A percentile compares a stretch with the other conserved stretches of the same genome.
phyloP scores from a whole-genome alignment of 2,113 vertebrate species.

The Albula glossodonta region DNA sequence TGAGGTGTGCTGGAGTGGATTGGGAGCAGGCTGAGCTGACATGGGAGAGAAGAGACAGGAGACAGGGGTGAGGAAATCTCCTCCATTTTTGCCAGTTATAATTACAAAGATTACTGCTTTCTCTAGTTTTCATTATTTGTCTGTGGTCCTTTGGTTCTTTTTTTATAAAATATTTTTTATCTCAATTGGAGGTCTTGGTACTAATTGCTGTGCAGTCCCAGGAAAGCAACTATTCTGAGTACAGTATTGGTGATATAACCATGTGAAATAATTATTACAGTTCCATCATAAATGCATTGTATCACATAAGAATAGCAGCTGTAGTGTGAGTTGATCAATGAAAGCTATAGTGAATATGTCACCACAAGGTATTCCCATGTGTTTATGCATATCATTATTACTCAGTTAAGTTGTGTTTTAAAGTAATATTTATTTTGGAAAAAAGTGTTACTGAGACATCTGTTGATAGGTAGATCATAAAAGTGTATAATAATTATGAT shows the following conservation, averaged over 20 bases:
- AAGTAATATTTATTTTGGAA: too few relatives aligned
- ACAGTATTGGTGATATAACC: not conserved
- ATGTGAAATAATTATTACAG: not conserved
- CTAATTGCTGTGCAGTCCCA: not conserved
- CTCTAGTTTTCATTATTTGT: slow-evolving; percentile 33
- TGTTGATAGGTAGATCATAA: too few relatives aligned
- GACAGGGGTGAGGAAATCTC: slow-evolving; percentile 60
- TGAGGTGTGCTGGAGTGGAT: slow-evolving; percentile 65
- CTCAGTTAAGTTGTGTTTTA: too few relatives aligned
- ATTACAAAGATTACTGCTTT: slow-evolving; percentile 17
- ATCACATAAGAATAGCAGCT: not conserved
- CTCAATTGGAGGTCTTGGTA: not conserved
- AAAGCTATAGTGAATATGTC: too few relatives aligned
- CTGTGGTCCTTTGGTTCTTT: slow-evolving; percentile 22
- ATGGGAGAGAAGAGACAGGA: slow-evolving; percentile 37
- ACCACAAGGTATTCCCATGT: too few relatives aligned
- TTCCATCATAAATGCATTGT: too few relatives aligned
- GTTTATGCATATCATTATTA: too few relatives aligned
- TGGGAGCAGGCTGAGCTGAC: slow-evolving; percentile 45
- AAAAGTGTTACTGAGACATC: too few relatives aligned
- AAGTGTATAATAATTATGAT: too few relatives aligned
- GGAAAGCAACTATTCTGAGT: not conserved
- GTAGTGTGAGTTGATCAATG: not conserved
- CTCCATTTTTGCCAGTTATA: slow-evolving; percentile 54
- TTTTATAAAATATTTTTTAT: not conserved